Conservation (phyloP, 2,888 invertebrate species). For the Chymomyza fuscimana region DNA sequence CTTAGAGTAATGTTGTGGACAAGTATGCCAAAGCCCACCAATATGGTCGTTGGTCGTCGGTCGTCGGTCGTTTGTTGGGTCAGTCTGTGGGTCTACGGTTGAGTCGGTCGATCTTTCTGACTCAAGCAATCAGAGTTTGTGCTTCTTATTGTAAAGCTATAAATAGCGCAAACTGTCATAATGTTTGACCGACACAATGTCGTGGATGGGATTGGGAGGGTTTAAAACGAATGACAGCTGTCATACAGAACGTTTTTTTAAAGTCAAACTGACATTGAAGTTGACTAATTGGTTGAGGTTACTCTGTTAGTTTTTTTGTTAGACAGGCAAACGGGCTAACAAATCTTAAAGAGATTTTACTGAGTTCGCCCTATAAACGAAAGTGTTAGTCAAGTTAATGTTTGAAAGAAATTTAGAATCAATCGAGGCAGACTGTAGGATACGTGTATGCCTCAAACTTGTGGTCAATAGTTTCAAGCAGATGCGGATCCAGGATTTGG, state of each 20-base stretch:
- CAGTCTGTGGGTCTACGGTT: not conserved
- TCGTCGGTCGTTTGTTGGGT: conserved; percentile 1
- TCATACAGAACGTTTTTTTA: not conserved
- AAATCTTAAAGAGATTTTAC: too few species aligned
- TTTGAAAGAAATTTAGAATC: too few species aligned
- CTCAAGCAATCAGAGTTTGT: not conserved
- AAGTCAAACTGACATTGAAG: too few species aligned
- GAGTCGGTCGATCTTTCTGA: not conserved
- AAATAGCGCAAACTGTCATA: conserved; percentile 28
- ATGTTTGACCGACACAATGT: conserved; percentile 10
- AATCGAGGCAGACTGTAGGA: too few species aligned
- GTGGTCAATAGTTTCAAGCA: too few species aligned
- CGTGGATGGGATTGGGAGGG: not conserved
- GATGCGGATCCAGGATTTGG: too few species aligned
- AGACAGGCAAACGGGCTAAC: too few species aligned
- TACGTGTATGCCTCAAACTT: too few species aligned
- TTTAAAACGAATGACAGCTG: not conserved
- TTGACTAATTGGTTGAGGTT: too few species aligned
- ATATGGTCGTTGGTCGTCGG: not conserved
- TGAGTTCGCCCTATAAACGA: too few species aligned
- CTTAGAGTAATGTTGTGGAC: conserved; percentile 30
- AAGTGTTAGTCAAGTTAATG: too few species aligned
- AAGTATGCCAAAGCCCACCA: conserved; percentile 22
- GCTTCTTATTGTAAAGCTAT: conserved; percentile 29
- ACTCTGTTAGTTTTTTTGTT: too few species aligned